A percentile compares a stretch with the other conserved stretches of the same genome.
Evolutionary conservation across 2,888 invertebrate genomes (phyloP).

Genomic region (Nymphalis c-album): DNA sequence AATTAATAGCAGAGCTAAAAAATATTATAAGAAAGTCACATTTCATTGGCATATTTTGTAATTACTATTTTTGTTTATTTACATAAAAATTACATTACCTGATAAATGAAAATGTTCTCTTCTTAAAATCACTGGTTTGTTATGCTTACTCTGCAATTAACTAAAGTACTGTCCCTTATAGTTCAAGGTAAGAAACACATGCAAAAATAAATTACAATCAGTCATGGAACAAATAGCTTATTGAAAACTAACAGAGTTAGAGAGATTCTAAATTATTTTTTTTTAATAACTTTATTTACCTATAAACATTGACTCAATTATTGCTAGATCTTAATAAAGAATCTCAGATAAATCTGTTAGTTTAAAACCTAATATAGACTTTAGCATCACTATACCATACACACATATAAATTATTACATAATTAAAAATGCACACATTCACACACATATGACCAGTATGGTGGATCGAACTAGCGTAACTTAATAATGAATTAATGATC

Average conservation of each 20-base stretch:
- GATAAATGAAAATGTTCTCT: background rate
- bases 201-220: conserved; percentile 46
- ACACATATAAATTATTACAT: conserved; percentile 62
- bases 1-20: conserved; percentile 27
- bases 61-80: background rate
- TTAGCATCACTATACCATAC: conserved; percentile 55
- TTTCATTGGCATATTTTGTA: conserved; percentile 1
- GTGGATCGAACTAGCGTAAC: conserved; percentile 76
- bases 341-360: conserved; percentile 58
- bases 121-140: background rate
- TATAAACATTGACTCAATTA: conserved; percentile 46
- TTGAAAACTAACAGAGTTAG: conserved; percentile 42
- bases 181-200: conserved; percentile 35
- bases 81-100: conserved; percentile 8
- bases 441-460: conserved; percentile 62
- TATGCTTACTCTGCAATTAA: conserved; percentile 29
- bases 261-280: conserved; percentile 42
- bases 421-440: conserved; percentile 60
- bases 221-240: conserved; percentile 32
- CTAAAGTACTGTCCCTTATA: conserved; percentile 16
- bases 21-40: background rate
- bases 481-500: conserved; percentile 79
- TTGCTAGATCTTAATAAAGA: conserved; percentile 45
- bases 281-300: conserved; percentile 35
- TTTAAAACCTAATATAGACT: conserved; percentile 42